phyloP scores from a whole-genome alignment of 2,797 vertebrate species.

The Telmatherina bonti region DNA sequence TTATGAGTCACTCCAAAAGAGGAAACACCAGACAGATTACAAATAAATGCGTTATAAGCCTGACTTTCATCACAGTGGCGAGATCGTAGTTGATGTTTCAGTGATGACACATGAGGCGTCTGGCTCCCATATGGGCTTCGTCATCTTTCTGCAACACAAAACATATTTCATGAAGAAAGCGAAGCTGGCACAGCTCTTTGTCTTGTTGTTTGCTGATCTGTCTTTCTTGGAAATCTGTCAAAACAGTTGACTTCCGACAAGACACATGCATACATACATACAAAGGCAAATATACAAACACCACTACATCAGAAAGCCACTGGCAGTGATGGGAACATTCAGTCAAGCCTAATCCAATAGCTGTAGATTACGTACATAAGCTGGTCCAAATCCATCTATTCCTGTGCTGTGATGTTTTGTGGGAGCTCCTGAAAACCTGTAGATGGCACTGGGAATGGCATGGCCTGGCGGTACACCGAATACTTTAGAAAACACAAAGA shows the following conservation, averaged over 20 bases:
- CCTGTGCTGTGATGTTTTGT: conserved; percentile 39
- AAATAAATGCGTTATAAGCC: conserved; percentile 55
- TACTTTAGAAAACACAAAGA: conserved; percentile 67
- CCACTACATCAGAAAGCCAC: conserved; percentile 7
- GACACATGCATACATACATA: background rate
- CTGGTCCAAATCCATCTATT: conserved; percentile 7
- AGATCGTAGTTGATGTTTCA: conserved; percentile 37
- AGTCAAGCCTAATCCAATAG: conserved; percentile 20
- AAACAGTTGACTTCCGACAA: conserved; percentile 7
- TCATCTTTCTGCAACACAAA: conserved; percentile 63
- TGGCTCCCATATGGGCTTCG: conserved; percentile 65
- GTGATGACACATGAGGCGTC: conserved; percentile 42
- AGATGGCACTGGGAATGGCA: conserved; percentile 62
- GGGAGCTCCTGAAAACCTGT: conserved; percentile 29
- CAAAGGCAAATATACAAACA: background rate
- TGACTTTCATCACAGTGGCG: conserved; percentile 40
- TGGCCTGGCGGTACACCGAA: conserved; percentile 69
- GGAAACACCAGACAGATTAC: conserved; percentile 44
- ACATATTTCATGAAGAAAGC: conserved; percentile 49
- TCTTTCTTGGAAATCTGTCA: conserved; percentile 34
- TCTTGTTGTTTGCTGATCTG: conserved; percentile 37
- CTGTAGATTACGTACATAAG: conserved; percentile 44
- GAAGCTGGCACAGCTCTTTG: conserved; percentile 15
- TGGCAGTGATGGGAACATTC: background rate
- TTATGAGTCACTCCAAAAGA: conserved; percentile 54